phyloP scores from a whole-genome alignment of 2,888 invertebrate species.

The Pteria penguin region DNA sequence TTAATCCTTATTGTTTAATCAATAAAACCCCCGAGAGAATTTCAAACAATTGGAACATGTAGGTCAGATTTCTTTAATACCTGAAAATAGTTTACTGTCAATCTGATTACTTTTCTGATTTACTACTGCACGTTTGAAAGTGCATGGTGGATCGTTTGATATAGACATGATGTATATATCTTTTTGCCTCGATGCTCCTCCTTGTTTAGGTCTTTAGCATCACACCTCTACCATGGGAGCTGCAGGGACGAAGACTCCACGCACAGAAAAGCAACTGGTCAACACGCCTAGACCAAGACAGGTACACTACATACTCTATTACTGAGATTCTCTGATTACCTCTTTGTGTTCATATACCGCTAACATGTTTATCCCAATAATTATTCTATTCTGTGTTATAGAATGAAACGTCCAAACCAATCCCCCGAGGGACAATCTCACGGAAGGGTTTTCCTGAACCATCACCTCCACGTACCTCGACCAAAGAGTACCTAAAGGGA shows the following conservation, averaged over 20 bases:
- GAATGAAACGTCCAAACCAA: background rate
- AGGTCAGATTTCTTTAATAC: no score
- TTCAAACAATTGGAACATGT: no score
- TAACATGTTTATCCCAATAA: background rate
- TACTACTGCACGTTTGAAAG: no score
- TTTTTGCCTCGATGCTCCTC: no score
- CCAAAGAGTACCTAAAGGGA: conserved; percentile 15
- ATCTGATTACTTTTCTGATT: no score
- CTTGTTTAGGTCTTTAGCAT: no score
- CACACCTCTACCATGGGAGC: background rate
- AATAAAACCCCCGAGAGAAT: no score
- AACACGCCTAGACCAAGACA: background rate
- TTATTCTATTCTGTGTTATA: background rate
- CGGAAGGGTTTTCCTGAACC: conserved; percentile 25
- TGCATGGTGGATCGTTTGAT: no score
- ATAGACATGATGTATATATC: no score
- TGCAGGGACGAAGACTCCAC: background rate
- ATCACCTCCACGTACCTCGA: conserved; percentile 5
- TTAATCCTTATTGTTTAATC: no score
- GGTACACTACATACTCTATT: background rate
- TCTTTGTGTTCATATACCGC: background rate
- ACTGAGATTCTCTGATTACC: no score
- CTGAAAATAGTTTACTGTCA: no score
- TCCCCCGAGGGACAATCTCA: conserved; percentile 19
- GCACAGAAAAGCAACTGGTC: background rate